These are phyloP conservation scores for Lissocephala sabroskyi DNA, from an alignment of 2,888 invertebrate species.

Conservation along the genomic window DNA sequence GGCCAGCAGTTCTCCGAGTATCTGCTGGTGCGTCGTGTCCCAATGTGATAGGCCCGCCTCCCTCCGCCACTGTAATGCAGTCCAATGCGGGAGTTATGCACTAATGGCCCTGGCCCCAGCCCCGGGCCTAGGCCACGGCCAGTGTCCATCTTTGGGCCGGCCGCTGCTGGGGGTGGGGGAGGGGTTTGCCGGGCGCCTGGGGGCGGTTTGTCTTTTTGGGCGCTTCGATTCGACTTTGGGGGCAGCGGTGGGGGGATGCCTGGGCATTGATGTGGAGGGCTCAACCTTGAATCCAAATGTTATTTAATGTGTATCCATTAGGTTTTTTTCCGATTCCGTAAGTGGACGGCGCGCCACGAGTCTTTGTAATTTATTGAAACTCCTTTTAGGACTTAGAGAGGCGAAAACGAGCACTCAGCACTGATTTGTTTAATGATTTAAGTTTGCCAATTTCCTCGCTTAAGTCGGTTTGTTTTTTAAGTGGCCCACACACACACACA, in stretches of 20 bases:
- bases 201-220: slow-evolving; percentile 21
- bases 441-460: no score
- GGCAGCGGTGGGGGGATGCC: background rate
- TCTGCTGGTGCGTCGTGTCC: slow-evolving; percentile 79
- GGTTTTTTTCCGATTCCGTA: slow-evolving; percentile 14
- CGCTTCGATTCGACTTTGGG: background rate
- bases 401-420: slow-evolving; percentile 39
- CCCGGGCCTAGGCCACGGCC: background rate
- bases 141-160: background rate
- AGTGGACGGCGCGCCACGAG: no score
- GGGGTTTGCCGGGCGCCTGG: slow-evolving; percentile 8
- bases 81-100: slow-evolving; percentile 50
- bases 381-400: slow-evolving; percentile 21
- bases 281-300: slow-evolving; percentile 45
- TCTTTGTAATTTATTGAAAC: slow-evolving; percentile 13
- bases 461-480: no score
- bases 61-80: slow-evolving; percentile 30
- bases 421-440: slow-evolving; percentile 58
- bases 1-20: slow-evolving; percentile 93
- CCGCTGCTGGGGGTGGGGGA: background rate
- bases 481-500: slow-evolving; percentile 6
- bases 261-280: background rate
- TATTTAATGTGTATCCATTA: slow-evolving; percentile 56
- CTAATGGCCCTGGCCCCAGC: slow-evolving; percentile 27
- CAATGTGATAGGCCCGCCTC: slow-evolving; percentile 70